These are phyloP conservation scores for Parnassius mnemosyne DNA, from an alignment of 2,888 invertebrate genomes.

Conservation along the genomic window DNA sequence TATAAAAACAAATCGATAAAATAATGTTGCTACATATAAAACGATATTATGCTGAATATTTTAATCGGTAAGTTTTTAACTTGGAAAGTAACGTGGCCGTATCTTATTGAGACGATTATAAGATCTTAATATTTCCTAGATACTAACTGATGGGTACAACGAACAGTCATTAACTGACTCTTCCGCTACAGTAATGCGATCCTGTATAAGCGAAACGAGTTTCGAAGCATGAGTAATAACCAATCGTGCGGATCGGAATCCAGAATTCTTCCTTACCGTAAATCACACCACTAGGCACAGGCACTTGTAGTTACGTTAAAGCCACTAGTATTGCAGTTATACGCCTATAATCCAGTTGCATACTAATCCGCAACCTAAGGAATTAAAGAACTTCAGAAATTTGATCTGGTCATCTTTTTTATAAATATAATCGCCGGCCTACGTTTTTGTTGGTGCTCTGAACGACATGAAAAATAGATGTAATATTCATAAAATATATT, in stretches of 20 bases:
- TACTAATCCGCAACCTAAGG: neutral
- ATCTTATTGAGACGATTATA: neutral
- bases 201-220: conserved; percentile 21
- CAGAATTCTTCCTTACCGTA: conserved; percentile 15
- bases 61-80: no score
- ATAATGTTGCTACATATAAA: no score
- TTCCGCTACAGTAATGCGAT: conserved; percentile 22
- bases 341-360: conserved; percentile 11
- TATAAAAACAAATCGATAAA: no score
- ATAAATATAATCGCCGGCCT: no score
- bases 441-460: no score
- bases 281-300: conserved; percentile 16
- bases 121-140: conserved; percentile 16
- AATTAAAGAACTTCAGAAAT: neutral
- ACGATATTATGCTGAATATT: no score
- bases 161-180: conserved; percentile 21
- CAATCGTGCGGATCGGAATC: conserved; percentile 52
- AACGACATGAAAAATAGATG: no score
- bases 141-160: conserved; percentile 9
- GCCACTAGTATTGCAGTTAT: conserved; percentile 2
- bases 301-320: conserved; percentile 14
- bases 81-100: no score
- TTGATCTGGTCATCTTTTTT: neutral
- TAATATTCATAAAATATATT: no score
- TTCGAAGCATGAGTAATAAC: conserved; percentile 47